phyloP scores from a whole-genome alignment of 2,797 vertebrate genomes.

The Silurus lanzhouensis region DNA sequence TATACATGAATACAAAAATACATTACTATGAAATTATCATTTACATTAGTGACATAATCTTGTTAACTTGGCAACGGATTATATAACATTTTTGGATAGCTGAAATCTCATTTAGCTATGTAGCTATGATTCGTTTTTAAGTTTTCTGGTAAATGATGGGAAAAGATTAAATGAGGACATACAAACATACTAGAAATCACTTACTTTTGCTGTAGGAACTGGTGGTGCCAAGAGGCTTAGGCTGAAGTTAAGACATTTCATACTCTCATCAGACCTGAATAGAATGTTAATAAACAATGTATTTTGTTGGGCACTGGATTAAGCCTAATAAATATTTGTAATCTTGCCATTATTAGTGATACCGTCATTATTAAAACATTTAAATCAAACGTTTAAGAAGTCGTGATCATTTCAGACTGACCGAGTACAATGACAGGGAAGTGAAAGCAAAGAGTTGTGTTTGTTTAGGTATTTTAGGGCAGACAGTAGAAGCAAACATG shows the following conservation, averaged over 20 bases:
- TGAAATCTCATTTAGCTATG: too few relatives aligned
- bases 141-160: background rate
- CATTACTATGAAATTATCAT: background rate
- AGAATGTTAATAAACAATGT: background rate
- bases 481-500: conserved; percentile 1
- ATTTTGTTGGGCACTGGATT: background rate
- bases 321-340: background rate
- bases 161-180: background rate
- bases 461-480: background rate
- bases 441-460: background rate
- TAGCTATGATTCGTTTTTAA: background rate
- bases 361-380: background rate
- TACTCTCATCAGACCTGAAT: background rate
- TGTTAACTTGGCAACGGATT: background rate
- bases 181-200: background rate
- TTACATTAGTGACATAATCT: background rate
- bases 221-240: background rate
- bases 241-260: background rate
- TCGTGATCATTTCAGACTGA: background rate
- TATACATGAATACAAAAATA: background rate
- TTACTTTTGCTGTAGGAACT: background rate
- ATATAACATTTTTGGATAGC: background rate
- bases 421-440: background rate
- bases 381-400: background rate
- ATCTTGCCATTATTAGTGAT: background rate